Conservation (phyloP, 2,113 vertebrate species). For the Apistogramma diplotaenia region DNA sequence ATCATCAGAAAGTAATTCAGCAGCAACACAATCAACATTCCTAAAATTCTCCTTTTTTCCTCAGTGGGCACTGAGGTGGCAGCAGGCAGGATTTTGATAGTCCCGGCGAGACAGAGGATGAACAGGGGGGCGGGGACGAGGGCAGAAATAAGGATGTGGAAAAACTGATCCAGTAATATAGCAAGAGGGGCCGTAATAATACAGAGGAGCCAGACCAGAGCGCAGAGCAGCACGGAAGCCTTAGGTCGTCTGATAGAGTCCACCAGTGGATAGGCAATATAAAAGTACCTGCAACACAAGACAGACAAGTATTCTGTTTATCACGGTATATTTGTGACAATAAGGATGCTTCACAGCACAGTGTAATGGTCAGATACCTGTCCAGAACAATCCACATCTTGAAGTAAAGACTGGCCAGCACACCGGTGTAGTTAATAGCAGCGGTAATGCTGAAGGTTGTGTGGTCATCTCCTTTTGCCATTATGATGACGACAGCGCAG, state of each 20-base stretch:
- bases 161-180: no score
- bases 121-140: background rate
- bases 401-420: background rate
- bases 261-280: background rate
- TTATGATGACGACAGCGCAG: background rate
- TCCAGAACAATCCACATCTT: background rate
- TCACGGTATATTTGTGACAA: background rate
- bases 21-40: background rate
- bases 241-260: background rate
- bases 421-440: no score
- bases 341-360: background rate
- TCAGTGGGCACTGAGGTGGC: no score
- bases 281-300: background rate
- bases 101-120: no score
- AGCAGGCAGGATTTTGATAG: no score
- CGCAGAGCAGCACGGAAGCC: background rate
- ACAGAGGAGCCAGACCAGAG: background rate
- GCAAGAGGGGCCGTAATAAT: background rate
- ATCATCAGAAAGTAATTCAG: background rate
- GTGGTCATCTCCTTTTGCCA: no score
- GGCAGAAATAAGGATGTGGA: background rate
- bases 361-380: background rate
- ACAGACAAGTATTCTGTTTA: background rate
- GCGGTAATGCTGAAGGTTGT: no score
- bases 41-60: no score